These are phyloP conservation scores for Tinamus major DNA, from an alignment of 2,797 vertebrate species.

Conservation along the genomic window DNA sequence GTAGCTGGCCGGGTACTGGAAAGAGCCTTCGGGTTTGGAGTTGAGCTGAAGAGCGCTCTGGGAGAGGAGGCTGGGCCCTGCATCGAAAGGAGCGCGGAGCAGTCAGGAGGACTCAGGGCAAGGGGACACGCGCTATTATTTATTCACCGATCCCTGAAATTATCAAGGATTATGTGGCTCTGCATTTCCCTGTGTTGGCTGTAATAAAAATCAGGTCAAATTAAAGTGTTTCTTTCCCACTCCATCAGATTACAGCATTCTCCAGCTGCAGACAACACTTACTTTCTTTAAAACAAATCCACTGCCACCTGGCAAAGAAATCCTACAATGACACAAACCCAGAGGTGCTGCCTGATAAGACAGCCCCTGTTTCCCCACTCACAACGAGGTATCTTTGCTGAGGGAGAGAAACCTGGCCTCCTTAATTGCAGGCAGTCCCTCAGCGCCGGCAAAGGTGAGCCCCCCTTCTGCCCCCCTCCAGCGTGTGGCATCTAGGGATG, in stretches of 20 bases:
- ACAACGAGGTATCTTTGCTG: background rate
- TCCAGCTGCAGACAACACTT: background rate
- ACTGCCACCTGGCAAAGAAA: slow-evolving; percentile 49
- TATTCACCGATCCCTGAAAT: slow-evolving; percentile 81
- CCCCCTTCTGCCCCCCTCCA: background rate
- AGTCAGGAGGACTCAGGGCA: slow-evolving; percentile 86
- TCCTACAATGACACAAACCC: slow-evolving; percentile 1
- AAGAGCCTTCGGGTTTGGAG: slow-evolving; percentile 96
- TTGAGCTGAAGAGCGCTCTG: slow-evolving; percentile 98
- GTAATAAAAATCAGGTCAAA: slow-evolving; percentile 41
- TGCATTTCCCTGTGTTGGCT: slow-evolving; percentile 66
- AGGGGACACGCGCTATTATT: slow-evolving; percentile 86
- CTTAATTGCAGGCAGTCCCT: slow-evolving; percentile 27
- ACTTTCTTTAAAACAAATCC: slow-evolving; percentile 6
- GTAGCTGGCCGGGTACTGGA: slow-evolving; percentile 98
- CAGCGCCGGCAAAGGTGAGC: slow-evolving; percentile 31
- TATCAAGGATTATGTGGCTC: slow-evolving; percentile 57
- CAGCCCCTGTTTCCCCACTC: background rate
- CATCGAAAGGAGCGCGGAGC: slow-evolving; percentile 80
- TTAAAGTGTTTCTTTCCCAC: background rate
- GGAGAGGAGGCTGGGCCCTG: slow-evolving; percentile 96
- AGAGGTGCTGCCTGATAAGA: background rate
- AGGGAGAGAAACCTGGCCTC: slow-evolving; percentile 39
- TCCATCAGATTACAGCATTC: background rate
- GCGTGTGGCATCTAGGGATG: slow-evolving; percentile 47